Evolutionary conservation across 2,113 vertebrate species (phyloP).

Genomic region (Dicentrarchus labrax): DNA sequence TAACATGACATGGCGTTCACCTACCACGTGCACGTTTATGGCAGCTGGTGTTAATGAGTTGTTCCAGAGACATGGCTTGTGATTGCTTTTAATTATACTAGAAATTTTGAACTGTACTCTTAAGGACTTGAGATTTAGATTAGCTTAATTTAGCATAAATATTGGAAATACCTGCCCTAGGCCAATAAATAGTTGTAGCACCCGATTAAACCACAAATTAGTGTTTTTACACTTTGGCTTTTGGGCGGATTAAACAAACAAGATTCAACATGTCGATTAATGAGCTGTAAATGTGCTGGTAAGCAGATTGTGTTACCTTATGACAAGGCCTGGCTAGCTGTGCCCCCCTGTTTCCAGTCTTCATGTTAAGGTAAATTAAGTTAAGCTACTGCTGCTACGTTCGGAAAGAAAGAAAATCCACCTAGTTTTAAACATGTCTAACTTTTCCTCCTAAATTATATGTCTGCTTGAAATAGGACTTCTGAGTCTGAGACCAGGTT

Average conservation of each 20-base stretch:
- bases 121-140: background rate
- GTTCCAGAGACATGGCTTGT: background rate
- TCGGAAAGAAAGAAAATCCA: too few species aligned
- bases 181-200: background rate
- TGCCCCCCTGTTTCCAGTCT: too few species aligned
- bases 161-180: background rate
- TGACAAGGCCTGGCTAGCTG: too few species aligned
- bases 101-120: background rate
- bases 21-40: background rate
- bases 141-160: background rate
- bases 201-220: too few species aligned
- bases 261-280: too few species aligned
- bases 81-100: background rate
- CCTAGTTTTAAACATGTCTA: too few species aligned
- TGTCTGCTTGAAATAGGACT: background rate
- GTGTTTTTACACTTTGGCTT: background rate
- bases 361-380: too few species aligned
- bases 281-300: too few species aligned
- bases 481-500: too few species aligned
- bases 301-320: too few species aligned
- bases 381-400: too few species aligned
- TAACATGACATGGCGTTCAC: slow-evolving; percentile 38
- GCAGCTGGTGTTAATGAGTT: slow-evolving; percentile 20
- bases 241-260: background rate
- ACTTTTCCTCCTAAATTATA: background rate